Evolutionary conservation across 2,888 invertebrate species (phyloP).

Genomic region (Lumbricus terrestris): DNA sequence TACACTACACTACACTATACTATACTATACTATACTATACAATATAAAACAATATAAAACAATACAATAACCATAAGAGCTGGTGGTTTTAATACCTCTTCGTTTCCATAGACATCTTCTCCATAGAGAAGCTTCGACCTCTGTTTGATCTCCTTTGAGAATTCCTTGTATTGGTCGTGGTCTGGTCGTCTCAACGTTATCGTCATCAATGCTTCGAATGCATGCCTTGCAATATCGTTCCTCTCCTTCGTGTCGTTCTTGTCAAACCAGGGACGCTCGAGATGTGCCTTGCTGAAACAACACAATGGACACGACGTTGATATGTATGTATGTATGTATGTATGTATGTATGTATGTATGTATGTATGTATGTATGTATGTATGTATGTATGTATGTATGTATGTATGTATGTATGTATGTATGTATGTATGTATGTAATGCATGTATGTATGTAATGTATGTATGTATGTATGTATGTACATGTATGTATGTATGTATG

Average conservation of each 20-base stretch:
- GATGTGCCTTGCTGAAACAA: slow-evolving; percentile 55
- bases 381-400: too few species aligned
- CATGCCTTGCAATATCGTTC: slow-evolving; percentile 68
- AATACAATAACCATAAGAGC: too few species aligned
- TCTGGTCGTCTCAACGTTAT: slow-evolving; percentile 55
- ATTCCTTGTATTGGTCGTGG: slow-evolving; percentile 47
- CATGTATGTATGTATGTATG: too few species aligned
- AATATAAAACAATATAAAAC: too few species aligned
- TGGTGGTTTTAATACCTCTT: slow-evolving; percentile 45
- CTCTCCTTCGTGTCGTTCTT: slow-evolving; percentile 75
- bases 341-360: too few species aligned
- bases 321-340: neutral
- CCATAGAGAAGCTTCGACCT: slow-evolving; percentile 48
- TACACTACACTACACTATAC: too few species aligned
- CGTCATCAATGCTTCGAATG: slow-evolving; percentile 57
- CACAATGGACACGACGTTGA: neutral
- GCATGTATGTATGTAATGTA: too few species aligned
- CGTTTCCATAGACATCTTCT: slow-evolving; percentile 54
- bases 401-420: too few species aligned
- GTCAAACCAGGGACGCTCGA: slow-evolving; percentile 78
- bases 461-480: too few species aligned
- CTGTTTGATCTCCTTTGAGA: slow-evolving; percentile 53
- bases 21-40: too few species aligned
- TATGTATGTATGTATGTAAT: too few species aligned
- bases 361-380: too few species aligned